phyloP scores from a whole-genome alignment of 1,140 invertebrate species.

The Diorhabda carinulata region DNA sequence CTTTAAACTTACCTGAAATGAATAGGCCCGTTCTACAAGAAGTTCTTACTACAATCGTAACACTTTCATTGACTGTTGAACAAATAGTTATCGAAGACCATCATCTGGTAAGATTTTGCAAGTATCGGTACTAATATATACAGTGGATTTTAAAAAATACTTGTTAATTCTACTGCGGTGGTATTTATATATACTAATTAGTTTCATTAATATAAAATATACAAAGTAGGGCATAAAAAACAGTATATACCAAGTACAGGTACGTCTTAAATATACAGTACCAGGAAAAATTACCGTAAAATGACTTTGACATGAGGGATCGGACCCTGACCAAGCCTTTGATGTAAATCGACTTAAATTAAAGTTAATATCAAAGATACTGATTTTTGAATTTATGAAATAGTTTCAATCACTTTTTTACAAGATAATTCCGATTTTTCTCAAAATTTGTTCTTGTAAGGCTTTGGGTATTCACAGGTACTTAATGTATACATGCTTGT shows the following conservation, averaged over 20 bases:
- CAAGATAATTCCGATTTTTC: constrained; percentile 1
- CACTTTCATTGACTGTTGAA: constrained; percentile 24
- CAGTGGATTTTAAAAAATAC: not conserved
- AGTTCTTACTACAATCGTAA: constrained; percentile 26
- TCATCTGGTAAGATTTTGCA: constrained; percentile 24
- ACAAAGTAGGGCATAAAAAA: too few relatives aligned
- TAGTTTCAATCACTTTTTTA: not conserved
- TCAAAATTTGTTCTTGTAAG: not conserved
- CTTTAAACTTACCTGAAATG: constrained; percentile 23
- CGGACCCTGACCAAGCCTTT: not conserved
- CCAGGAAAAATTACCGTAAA: too few relatives aligned
- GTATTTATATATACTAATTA: too few relatives aligned
- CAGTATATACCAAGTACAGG: too few relatives aligned
- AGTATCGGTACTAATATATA: not conserved
- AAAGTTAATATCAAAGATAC: not conserved
- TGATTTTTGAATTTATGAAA: not conserved
- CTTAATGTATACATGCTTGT: constrained; percentile 23
- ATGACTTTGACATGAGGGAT: too few relatives aligned
- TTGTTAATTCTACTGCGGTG: not conserved
- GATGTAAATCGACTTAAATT: not conserved
- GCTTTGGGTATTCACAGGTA: constrained; percentile 14
- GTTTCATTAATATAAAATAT: too few relatives aligned
- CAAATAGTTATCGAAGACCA: constrained; percentile 21
- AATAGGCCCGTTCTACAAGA: constrained; percentile 21
- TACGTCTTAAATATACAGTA: too few relatives aligned